phyloP scores from a whole-genome alignment of 1,140 invertebrate genomes.

The Lucilia sericata region DNA sequence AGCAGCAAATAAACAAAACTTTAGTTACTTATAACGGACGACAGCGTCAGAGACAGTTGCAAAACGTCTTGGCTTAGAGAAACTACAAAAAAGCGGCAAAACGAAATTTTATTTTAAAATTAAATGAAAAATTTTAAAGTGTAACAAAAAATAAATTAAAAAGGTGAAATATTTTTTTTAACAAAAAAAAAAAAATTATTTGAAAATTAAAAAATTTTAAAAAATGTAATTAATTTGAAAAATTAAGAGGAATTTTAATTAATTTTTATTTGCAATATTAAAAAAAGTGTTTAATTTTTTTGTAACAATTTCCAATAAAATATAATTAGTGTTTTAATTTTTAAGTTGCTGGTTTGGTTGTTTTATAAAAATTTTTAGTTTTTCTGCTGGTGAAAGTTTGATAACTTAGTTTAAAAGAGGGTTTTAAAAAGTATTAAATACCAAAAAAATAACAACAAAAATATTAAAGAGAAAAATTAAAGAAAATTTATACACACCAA shows the following conservation, averaged over 20 bases:
- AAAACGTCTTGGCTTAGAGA: conserved; percentile 32
- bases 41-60: conserved; percentile 6
- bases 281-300: background rate
- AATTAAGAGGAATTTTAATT: background rate
- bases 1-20: conserved; percentile 17
- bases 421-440: conserved; percentile 1
- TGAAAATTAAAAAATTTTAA: background rate
- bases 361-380: background rate
- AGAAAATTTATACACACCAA: conserved; percentile 2
- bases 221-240: background rate
- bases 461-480: conserved; percentile 40
- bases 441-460: background rate
- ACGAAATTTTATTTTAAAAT: background rate
- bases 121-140: background rate
- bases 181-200: background rate
- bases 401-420: conserved; percentile 34
- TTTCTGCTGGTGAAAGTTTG: conserved; percentile 37
- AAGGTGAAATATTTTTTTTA: background rate
- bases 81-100: conserved; percentile 11
- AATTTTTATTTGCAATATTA: background rate
- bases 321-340: conserved; percentile 27
- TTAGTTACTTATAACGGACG: conserved; percentile 17
- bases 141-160: background rate
- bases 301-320: conserved; percentile 7
- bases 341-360: background rate